Conservation (phyloP, 2,797 vertebrate genomes). For the Knipowitschia caucasica region DNA sequence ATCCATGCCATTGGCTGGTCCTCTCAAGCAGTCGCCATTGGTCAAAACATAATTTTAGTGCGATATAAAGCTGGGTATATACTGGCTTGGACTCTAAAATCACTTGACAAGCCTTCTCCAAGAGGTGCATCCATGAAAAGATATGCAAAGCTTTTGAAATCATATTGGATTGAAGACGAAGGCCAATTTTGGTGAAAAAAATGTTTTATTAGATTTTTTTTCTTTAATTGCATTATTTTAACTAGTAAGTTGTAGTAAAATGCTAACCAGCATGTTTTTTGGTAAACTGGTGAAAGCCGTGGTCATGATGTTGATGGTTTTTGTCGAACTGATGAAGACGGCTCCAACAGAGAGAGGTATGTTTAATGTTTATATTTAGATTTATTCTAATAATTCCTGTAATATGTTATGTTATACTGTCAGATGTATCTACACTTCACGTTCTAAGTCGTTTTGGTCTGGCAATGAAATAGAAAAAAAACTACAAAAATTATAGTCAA, state of each 20-base stretch:
- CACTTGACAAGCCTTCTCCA: conserved; percentile 67
- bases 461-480: no score
- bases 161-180: background rate
- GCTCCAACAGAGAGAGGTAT: conserved; percentile 53
- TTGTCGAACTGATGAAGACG: conserved; percentile 16
- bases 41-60: conserved; percentile 12
- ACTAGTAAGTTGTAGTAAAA: no score
- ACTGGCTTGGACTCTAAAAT: background rate
- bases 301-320: conserved; percentile 23
- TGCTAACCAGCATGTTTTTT: conserved; percentile 18
- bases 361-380: no score
- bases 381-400: no score
- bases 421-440: no score
- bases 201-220: background rate
- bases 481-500: no score
- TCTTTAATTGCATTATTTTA: background rate
- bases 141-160: background rate
- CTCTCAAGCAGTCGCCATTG: conserved; percentile 23
- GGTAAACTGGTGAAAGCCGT: conserved; percentile 11
- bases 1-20: conserved; percentile 19
- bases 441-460: no score
- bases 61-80: conserved; percentile 49
- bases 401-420: no score
- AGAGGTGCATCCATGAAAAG: conserved; percentile 58
- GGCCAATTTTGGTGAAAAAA: background rate